Evolutionary conservation across 2,797 vertebrate species (phyloP).

Genomic region (Centroberyx gerrardi): DNA sequence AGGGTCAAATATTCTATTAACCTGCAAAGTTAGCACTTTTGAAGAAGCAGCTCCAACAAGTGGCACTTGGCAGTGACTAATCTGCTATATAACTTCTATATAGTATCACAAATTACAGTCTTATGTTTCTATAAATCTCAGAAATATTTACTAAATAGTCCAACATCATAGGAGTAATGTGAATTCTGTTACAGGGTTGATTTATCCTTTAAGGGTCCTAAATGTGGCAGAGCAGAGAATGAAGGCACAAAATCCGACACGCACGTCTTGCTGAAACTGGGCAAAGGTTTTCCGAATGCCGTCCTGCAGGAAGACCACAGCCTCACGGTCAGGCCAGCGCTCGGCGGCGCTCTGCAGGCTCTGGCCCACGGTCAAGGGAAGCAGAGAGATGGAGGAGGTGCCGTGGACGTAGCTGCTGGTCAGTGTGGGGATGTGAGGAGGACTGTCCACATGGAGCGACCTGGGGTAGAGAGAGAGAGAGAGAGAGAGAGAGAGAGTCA

Average conservation of each 20-base stretch:
- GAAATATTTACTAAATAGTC: too few species aligned
- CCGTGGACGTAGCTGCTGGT: conserved; percentile 89
- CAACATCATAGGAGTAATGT: not conserved
- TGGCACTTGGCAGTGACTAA: too few species aligned
- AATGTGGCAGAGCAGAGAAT: not conserved
- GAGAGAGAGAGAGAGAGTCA: not conserved
- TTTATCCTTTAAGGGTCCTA: not conserved
- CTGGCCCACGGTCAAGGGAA: conserved; percentile 85
- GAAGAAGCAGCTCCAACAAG: too few species aligned
- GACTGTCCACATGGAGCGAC: conserved; percentile 66
- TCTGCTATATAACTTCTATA: too few species aligned
- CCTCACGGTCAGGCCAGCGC: conserved; percentile 86
- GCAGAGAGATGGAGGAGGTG: conserved; percentile 69
- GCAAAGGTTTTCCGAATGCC: conserved; percentile 88
- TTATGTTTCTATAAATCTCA: too few species aligned
- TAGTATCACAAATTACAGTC: too few species aligned
- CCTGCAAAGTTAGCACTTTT: too few species aligned
- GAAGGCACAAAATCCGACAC: conserved; percentile 34
- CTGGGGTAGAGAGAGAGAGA: conserved; percentile 65
- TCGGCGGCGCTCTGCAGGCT: conserved; percentile 80
- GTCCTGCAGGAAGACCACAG: conserved; percentile 85
- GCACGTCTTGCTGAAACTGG: conserved; percentile 89
- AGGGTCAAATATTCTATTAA: too few species aligned
- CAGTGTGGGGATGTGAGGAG: conserved; percentile 61
- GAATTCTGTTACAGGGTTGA: not conserved